A percentile compares a stretch with the other conserved stretches of the same genome.
phyloP scores from a whole-genome alignment of 2,113 vertebrate species.

The Geococcyx californianus region DNA sequence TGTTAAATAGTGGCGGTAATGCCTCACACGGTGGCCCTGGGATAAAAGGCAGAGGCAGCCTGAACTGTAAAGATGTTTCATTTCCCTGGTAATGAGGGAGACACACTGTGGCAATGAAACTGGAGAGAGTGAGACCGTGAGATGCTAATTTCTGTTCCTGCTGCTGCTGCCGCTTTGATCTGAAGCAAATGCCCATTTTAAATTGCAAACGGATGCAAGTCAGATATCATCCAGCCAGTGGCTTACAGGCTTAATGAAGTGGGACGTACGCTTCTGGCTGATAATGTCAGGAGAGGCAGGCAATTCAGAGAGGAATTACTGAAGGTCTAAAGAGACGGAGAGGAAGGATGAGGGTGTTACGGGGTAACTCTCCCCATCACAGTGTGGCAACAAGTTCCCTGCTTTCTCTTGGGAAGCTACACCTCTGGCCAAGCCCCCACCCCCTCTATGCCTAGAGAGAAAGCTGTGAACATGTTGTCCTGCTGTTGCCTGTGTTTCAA shows the following conservation, averaged over 20 bases:
- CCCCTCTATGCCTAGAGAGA: not conserved
- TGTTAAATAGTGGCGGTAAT: conserved; percentile 34
- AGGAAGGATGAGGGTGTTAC: not conserved
- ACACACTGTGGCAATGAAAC: conserved; percentile 46
- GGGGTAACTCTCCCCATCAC: not conserved
- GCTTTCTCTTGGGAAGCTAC: not conserved
- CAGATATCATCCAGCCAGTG: conserved; percentile 64
- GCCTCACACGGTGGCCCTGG: not conserved
- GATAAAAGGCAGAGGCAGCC: conserved; percentile 62
- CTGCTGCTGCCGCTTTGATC: conserved; percentile 62
- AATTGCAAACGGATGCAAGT: conserved; percentile 68
- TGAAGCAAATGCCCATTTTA: conserved; percentile 65
- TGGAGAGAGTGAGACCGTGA: conserved; percentile 6
- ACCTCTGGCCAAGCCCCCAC: not conserved
- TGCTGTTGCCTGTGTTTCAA: not conserved
- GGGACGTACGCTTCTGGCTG: conserved; percentile 33
- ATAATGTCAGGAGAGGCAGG: conserved; percentile 20
- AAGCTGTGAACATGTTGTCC: not conserved
- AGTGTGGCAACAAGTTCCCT: not conserved
- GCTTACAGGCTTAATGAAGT: conserved; percentile 70
- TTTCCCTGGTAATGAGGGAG: conserved; percentile 69
- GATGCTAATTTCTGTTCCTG: conserved; percentile 67
- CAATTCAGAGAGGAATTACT: conserved; percentile 36
- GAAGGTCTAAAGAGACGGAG: not conserved
- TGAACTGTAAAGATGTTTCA: conserved; percentile 59